These are phyloP conservation scores for Lepidotrigona ventralis DNA, from an alignment of 1,140 invertebrate species.

Conservation along the genomic window DNA sequence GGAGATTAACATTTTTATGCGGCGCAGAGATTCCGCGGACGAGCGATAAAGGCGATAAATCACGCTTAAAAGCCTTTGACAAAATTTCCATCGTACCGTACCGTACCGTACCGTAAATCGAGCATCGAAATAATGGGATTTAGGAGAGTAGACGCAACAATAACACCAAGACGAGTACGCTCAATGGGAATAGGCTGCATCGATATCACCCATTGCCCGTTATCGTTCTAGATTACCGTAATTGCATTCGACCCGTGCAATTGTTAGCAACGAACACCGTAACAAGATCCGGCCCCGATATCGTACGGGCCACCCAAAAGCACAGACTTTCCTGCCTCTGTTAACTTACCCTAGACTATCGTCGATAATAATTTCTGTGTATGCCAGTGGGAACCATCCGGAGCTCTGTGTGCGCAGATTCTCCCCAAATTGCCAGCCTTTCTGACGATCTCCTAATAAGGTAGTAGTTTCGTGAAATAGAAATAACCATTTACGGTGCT, in stretches of 20 bases:
- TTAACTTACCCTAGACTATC: slow-evolving; percentile 77
- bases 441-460: slow-evolving; percentile 87
- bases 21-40: not conserved
- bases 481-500: slow-evolving; percentile 14
- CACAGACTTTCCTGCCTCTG: slow-evolving; percentile 26
- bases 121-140: slow-evolving; percentile 18
- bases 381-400: slow-evolving; percentile 97
- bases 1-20: slow-evolving; percentile 25
- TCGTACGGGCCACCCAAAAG: not conserved
- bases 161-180: slow-evolving; percentile 39
- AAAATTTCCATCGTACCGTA: slow-evolving; percentile 12
- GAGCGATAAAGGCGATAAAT: not conserved
- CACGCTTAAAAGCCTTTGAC: not conserved
- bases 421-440: slow-evolving; percentile 97
- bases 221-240: slow-evolving; percentile 48
- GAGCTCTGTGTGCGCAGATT: slow-evolving; percentile 93
- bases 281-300: slow-evolving; percentile 38
- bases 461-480: slow-evolving; percentile 30
- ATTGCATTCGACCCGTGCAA: slow-evolving; percentile 40
- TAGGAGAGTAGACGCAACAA: slow-evolving; percentile 34
- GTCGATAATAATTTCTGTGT: slow-evolving; percentile 88
- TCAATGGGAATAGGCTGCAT: slow-evolving; percentile 45
- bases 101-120: slow-evolving; percentile 2
- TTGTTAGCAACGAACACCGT: slow-evolving; percentile 42
- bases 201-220: slow-evolving; percentile 30